phyloP scores from a whole-genome alignment of 1,140 invertebrate species.

The Dendrolimus kikuchii region DNA sequence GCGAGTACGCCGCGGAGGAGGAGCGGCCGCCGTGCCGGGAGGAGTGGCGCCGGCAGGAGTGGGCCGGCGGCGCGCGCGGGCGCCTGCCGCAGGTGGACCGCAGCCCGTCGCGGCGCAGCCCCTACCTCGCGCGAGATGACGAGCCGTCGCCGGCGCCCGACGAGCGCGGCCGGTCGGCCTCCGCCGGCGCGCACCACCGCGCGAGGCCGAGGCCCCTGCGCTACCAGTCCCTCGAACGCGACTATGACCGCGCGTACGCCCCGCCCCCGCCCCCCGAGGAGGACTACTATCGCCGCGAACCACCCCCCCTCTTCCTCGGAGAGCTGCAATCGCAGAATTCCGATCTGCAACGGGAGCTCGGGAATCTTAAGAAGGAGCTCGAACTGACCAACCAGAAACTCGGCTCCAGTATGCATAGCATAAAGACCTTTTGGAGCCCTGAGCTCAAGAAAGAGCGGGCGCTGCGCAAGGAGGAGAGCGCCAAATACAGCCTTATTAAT shows the following conservation, averaged over 20 bases:
- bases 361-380: constrained; percentile 96
- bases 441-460: constrained; percentile 98
- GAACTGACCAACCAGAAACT: constrained; percentile 98
- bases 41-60: constrained; percentile 62
- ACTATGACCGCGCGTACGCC: constrained; percentile 62
- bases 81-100: constrained; percentile 86
- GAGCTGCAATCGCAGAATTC: constrained; percentile 96
- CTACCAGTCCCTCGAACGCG: constrained; percentile 59
- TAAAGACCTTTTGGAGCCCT: constrained; percentile 99
- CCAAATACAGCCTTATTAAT: constrained; percentile 96
- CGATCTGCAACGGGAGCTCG: constrained; percentile 95
- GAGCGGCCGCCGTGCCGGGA: constrained; percentile 64
- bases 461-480: constrained; percentile 96
- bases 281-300: constrained; percentile 57
- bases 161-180: constrained; percentile 69
- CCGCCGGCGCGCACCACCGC: constrained; percentile 62
- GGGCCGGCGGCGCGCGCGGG: constrained; percentile 66
- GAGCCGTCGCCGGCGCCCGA: constrained; percentile 81
- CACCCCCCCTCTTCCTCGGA: constrained; percentile 80
- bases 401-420: constrained; percentile 98
- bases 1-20: constrained; percentile 61
- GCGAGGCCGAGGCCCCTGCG: constrained; percentile 49
- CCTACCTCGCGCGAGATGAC: constrained; percentile 80
- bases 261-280: constrained; percentile 60
- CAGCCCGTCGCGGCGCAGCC: constrained; percentile 81